phyloP scores from a whole-genome alignment of 2,113 vertebrate genomes.

The Panthera leo region DNA sequence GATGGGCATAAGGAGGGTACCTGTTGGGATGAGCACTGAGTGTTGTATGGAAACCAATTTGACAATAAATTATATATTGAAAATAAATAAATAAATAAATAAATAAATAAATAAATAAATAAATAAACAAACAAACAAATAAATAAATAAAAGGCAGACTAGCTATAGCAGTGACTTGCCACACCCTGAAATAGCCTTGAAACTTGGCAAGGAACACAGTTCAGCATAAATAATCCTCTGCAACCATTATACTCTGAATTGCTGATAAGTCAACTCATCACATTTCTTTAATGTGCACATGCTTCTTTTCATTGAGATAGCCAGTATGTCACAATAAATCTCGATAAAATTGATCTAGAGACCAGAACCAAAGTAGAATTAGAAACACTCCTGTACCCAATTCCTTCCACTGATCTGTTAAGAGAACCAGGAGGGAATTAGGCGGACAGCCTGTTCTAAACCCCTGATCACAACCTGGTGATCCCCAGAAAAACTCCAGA shows the following conservation, averaged over 20 bases:
- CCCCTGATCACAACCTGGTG: not conserved
- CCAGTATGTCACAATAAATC: not conserved
- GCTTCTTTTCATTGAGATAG: not conserved
- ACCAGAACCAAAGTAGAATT: not conserved
- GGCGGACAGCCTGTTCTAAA: not conserved
- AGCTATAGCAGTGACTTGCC: not conserved
- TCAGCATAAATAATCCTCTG: not conserved
- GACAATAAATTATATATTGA: too few species aligned
- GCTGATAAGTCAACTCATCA: not conserved
- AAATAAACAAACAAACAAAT: too few species aligned
- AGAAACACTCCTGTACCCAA: not conserved
- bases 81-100: too few species aligned
- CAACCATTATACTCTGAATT: not conserved
- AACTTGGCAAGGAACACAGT: not conserved
- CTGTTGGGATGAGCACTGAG: too few species aligned
- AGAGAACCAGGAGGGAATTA: not conserved
- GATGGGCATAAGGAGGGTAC: too few species aligned
- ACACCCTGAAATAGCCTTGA: not conserved
- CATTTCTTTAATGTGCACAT: not conserved
- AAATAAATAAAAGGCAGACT: not conserved
- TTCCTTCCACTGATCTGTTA: not conserved
- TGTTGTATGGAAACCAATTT: too few species aligned
- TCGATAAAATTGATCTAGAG: not conserved
- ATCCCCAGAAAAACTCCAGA: not conserved
- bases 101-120: too few species aligned